Evolutionary conservation across 2,888 invertebrate species (phyloP).

Genomic region (Emmelina monodactyla): DNA sequence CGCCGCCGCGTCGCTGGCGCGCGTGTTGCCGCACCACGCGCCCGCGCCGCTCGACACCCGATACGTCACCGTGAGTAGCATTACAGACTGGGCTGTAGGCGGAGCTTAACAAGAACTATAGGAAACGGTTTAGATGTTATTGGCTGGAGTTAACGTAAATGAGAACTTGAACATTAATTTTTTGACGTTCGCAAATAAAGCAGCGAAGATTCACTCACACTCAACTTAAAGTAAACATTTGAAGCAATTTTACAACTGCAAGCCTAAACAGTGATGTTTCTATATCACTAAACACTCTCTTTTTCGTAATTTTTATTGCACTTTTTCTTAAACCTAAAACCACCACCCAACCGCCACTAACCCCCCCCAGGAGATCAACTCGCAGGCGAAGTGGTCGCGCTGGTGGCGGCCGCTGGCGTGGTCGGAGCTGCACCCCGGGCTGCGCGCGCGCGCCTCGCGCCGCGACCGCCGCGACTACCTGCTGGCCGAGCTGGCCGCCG

Average conservation of each 20-base stretch:
- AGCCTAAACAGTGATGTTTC: too few relatives aligned
- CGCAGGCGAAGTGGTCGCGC: slow-evolving; percentile 26
- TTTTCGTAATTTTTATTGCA: too few relatives aligned
- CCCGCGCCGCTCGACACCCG: slow-evolving; percentile 14
- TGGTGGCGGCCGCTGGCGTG: slow-evolving; percentile 29
- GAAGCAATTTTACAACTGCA: too few relatives aligned
- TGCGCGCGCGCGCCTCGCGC: slow-evolving; percentile 23
- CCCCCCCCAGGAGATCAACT: slow-evolving; percentile 35
- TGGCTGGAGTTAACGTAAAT: too few relatives aligned
- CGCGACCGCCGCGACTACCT: slow-evolving; percentile 26
- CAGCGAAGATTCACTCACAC: too few relatives aligned
- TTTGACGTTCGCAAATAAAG: too few relatives aligned
- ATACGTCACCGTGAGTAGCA: slow-evolving; percentile 24
- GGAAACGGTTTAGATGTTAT: too few relatives aligned
- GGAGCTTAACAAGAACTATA: not conserved
- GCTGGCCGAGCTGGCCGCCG: slow-evolving; percentile 18
- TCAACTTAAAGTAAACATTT: too few relatives aligned
- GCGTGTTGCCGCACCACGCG: slow-evolving; percentile 20
- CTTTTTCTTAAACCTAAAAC: too few relatives aligned
- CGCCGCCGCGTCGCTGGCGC: slow-evolving; percentile 14
- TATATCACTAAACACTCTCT: too few relatives aligned
- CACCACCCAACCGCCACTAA: too few relatives aligned
- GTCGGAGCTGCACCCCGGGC: slow-evolving; percentile 28
- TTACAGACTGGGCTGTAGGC: not conserved
- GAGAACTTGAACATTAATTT: too few relatives aligned